These are phyloP conservation scores for Oncorhynchus gorbuscha DNA, from an alignment of 2,113 vertebrate species.

Conservation along the genomic window DNA sequence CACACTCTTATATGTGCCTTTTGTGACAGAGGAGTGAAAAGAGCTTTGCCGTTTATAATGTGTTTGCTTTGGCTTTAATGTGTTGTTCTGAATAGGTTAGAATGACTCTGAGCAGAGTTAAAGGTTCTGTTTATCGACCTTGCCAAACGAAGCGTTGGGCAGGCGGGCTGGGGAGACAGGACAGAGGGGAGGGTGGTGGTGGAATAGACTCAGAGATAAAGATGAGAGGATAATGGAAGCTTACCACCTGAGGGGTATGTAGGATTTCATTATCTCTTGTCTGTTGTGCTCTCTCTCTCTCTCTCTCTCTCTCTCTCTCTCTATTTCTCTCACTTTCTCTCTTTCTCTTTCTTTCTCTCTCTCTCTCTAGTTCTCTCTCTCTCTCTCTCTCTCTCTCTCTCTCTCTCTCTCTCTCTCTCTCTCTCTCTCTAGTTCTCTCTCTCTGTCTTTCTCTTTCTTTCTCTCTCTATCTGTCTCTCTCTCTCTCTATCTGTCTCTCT, in stretches of 20 bases:
- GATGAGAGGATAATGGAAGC: conserved; percentile 25
- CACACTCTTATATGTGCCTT: not conserved
- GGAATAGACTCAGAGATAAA: conserved; percentile 6
- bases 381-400: not conserved
- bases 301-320: not conserved
- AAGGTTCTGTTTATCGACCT: conserved; percentile 28
- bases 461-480: not conserved
- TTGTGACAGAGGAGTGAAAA: conserved; percentile 28
- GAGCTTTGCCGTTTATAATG: not conserved
- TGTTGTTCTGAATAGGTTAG: not conserved
- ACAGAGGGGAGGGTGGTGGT: not conserved
- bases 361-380: not conserved
- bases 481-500: not conserved
- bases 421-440: not conserved
- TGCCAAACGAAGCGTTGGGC: conserved; percentile 9
- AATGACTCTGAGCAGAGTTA: not conserved
- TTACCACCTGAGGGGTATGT: conserved; percentile 1
- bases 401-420: no score
- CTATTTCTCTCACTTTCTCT: not conserved
- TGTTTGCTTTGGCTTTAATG: not conserved
- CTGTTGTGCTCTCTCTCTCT: not conserved
- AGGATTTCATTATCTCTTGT: not conserved
- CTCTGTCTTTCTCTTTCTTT: not conserved
- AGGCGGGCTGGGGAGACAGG: not conserved
- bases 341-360: not conserved